phyloP scores from a whole-genome alignment of 2,888 invertebrate species.

The Abrostola triplasia region DNA sequence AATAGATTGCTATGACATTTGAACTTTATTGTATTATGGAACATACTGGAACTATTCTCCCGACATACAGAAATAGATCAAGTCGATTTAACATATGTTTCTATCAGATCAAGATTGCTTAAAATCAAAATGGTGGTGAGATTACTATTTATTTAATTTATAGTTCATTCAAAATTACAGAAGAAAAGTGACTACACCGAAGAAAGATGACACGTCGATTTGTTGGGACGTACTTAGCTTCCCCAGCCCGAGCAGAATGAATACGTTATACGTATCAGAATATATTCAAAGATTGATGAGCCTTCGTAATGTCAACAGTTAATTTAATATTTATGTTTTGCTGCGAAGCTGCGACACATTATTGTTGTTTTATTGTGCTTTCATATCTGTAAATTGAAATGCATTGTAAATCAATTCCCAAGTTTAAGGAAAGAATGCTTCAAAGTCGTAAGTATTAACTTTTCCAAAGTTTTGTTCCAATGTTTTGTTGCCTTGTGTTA shows the following conservation, averaged over 20 bases:
- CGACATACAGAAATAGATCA: too few species aligned
- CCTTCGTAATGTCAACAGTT: slow-evolving; percentile 71
- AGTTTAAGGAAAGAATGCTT: slow-evolving; percentile 59
- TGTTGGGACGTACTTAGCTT: slow-evolving; percentile 63
- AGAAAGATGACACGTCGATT: slow-evolving; percentile 78
- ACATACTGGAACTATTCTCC: slow-evolving; percentile 16
- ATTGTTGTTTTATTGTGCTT: slow-evolving; percentile 59
- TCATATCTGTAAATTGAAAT: slow-evolving; percentile 58
- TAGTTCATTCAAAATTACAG: slow-evolving; percentile 53
- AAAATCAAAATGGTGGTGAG: too few species aligned
- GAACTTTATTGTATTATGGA: slow-evolving; percentile 49
- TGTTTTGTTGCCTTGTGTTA: neutral
- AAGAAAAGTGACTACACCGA: slow-evolving; percentile 70
- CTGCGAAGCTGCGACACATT: slow-evolving; percentile 48
- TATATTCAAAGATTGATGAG: slow-evolving; percentile 74
- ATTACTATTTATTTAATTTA: neutral
- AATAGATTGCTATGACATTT: slow-evolving; percentile 45
- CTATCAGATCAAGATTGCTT: too few species aligned
- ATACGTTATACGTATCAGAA: slow-evolving; percentile 72
- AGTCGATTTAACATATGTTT: too few species aligned
- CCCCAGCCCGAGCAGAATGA: slow-evolving; percentile 67
- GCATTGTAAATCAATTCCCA: slow-evolving; percentile 62
- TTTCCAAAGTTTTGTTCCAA: slow-evolving; percentile 1
- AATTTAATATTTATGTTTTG: slow-evolving; percentile 72
- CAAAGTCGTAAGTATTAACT: neutral